Conservation (phyloP, 2,797 vertebrate genomes). For the Amniataba percoides region DNA sequence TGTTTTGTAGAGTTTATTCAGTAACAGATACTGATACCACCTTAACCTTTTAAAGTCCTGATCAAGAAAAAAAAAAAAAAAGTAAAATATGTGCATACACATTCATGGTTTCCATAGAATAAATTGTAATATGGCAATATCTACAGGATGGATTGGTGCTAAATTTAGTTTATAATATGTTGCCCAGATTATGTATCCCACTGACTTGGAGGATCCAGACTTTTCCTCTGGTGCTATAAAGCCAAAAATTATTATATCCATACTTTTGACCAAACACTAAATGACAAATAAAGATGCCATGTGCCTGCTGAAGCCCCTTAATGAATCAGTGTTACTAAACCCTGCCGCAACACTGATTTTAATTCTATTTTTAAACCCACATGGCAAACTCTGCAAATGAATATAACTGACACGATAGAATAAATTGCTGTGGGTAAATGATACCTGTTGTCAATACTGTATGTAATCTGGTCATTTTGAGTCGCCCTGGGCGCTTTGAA, state of each 20-base stretch:
- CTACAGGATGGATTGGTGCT: no score
- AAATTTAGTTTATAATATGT: no score
- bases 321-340: neutral
- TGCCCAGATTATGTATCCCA: no score
- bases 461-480: neutral
- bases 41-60: neutral
- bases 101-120: neutral
- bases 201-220: no score
- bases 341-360: neutral
- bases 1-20: constrained; percentile 10
- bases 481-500: neutral
- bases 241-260: neutral
- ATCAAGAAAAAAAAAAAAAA: no score
- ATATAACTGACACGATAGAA: neutral
- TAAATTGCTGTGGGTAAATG: neutral
- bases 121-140: no score
- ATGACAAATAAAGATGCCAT: neutral
- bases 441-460: neutral
- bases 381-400: neutral
- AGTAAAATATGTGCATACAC: no score
- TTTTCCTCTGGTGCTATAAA: neutral
- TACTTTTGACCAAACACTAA: neutral
- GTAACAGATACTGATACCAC: neutral
- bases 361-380: neutral
- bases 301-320: neutral